Conservation (phyloP, 2,797 vertebrate genomes). For the Sternarchorhynchus goeldii region DNA sequence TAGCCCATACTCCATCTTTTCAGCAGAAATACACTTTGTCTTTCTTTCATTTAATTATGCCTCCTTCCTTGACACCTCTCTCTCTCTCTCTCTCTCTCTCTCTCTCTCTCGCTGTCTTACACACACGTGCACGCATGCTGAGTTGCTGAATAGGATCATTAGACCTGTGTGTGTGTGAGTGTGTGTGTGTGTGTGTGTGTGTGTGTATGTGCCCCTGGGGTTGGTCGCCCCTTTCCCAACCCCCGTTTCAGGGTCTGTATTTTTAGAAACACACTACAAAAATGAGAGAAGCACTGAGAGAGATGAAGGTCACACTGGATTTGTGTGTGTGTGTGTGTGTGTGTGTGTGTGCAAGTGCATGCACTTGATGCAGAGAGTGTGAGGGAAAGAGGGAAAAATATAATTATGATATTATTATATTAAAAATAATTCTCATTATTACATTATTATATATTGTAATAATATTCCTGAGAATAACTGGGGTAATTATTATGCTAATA, state of each 20-base stretch:
- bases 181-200: too few relatives aligned
- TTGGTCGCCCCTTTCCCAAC: slow-evolving; percentile 58
- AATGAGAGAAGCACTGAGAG: slow-evolving; percentile 55
- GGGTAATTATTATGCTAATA: too few relatives aligned
- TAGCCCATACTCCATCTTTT: neutral
- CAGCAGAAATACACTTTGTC: slow-evolving; percentile 51
- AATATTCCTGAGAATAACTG: too few relatives aligned
- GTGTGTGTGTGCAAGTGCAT: slow-evolving; percentile 12
- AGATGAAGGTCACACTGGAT: slow-evolving; percentile 78
- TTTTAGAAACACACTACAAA: slow-evolving; percentile 79
- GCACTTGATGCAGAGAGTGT: too few relatives aligned
- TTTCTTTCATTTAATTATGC: slow-evolving; percentile 55
- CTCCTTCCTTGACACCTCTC: slow-evolving; percentile 58
- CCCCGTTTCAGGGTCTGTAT: slow-evolving; percentile 74
- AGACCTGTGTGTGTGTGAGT: too few relatives aligned
- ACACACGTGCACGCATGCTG: too few relatives aligned
- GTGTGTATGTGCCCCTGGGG: slow-evolving; percentile 65
- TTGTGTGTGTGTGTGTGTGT: slow-evolving; percentile 19
- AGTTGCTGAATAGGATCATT: too few relatives aligned
- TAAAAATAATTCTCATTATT: too few relatives aligned
- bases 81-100: slow-evolving; percentile 37
- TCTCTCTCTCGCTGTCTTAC: slow-evolving; percentile 46
- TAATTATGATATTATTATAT: too few relatives aligned
- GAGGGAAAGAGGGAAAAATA: too few relatives aligned
- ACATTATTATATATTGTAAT: too few relatives aligned